Conservation (phyloP, 2,888 invertebrate species). For the Idaea biselata region DNA sequence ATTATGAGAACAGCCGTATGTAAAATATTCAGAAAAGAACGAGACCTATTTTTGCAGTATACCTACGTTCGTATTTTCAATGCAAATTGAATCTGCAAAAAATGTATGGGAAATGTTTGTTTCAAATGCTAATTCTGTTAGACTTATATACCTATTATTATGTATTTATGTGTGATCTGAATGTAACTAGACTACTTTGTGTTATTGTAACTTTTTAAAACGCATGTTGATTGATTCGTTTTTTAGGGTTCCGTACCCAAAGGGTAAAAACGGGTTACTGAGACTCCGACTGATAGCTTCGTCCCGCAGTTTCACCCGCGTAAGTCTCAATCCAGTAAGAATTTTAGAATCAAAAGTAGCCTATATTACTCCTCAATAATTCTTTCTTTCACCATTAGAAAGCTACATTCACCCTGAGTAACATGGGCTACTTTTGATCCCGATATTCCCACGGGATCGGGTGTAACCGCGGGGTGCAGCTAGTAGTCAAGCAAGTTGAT, state of each 20-base stretch:
- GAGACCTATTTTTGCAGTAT: constrained; percentile 13
- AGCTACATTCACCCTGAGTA: too few species aligned
- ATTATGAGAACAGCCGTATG: not conserved
- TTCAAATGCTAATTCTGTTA: not conserved
- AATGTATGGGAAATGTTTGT: constrained; percentile 3
- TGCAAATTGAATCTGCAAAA: constrained; percentile 11
- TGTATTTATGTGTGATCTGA: not conserved
- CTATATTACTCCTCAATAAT: too few species aligned
- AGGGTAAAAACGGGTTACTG: too few species aligned
- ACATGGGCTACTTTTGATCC: not conserved
- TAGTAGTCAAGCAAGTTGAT: constrained; percentile 41
- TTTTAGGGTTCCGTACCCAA: too few species aligned
- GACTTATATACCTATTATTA: not conserved
- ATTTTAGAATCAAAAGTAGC: too few species aligned
- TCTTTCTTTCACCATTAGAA: too few species aligned
- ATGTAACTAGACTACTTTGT: not conserved
- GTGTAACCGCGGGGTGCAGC: not conserved
- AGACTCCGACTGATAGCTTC: too few species aligned
- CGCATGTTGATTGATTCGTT: not conserved
- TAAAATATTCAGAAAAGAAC: constrained; percentile 9
- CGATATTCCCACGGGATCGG: not conserved
- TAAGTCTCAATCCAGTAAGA: too few species aligned
- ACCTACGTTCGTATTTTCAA: constrained; percentile 15
- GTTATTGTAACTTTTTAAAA: not conserved
- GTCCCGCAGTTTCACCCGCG: too few species aligned